Base-by-base conservation (phyloP, 2,888 invertebrate species). In the Lycocerus yunnanus region DNA sequence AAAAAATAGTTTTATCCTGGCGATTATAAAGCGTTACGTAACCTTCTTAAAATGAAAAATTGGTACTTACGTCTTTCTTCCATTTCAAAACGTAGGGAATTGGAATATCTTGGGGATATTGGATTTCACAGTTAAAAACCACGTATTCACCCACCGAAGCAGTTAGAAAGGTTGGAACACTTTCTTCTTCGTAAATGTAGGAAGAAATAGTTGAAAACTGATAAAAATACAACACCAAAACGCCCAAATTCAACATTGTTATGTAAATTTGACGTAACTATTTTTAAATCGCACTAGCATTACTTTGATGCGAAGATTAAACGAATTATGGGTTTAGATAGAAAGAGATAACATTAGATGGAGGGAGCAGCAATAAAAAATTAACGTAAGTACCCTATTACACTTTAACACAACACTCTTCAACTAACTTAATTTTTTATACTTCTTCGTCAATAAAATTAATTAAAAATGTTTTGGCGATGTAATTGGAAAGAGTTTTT, bases 71-170 rank as follows among this genome's bases (percentile, higher is more conserved):
- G 85, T 94, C 94, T 88, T 95, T 96, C 84, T 93, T 95, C 97
- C 97, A 97, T 85, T 94, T 93, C 73, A 97, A 90, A 83, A 94
- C 93, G 87, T 96, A 96, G 9, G 96, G 95, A 82, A 95, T 94
- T 82, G 93, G 92, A 84, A 93, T 92, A 83, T 94, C 93, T 86
- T 95, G 94, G 77, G 96, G 95, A 87, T 96, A 97, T 87, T 96
- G 94, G 82, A 97, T 92, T 82, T 93, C 92, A 88, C 96, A 96
- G 88, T 94, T 92, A 87, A 96, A 92, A 80, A 95, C 91, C 71
- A 92, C 93, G 84, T 91, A 91, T 79, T 94, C 94, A 21, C 95
- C 95, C 71, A 95, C 93, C 78, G 91, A 91, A 78, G 94, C 93
- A 76, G 91, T 92, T 68, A 87, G 74, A 79, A 83, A 86, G 58